Conservation (phyloP, 1,140 invertebrate species). For the Caenorhabditis remanei region DNA sequence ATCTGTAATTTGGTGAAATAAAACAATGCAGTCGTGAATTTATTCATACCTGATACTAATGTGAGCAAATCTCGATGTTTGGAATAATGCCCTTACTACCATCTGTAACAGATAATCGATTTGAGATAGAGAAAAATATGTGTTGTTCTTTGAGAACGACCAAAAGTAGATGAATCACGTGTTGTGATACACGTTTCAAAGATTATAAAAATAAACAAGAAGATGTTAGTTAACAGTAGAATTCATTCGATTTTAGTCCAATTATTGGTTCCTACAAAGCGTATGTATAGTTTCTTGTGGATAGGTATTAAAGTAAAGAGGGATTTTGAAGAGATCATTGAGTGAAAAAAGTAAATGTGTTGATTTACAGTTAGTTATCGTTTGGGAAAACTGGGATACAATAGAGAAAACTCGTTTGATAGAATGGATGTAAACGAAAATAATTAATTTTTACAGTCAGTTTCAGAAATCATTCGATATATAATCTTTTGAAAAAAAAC, state of each 20-base stretch:
- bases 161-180: neutral
- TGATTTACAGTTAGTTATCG: slow-evolving; percentile 55
- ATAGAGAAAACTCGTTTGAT: neutral
- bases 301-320: neutral
- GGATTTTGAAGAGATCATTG: neutral
- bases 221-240: neutral
- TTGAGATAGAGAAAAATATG: neutral
- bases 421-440: neutral
- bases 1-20: neutral
- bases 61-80: neutral
- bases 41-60: neutral
- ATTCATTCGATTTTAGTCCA: slow-evolving; percentile 44
- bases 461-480: slow-evolving; percentile 15
- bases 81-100: neutral
- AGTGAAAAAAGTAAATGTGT: neutral
- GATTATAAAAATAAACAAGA: neutral
- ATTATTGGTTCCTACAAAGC: slow-evolving; percentile 21
- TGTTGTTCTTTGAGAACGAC: no score
- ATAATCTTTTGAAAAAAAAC: neutral
- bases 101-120: neutral
- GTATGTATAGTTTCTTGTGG: neutral
- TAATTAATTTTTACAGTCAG: slow-evolving; percentile 19
- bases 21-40: neutral
- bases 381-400: neutral
- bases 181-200: slow-evolving; percentile 1